Base-by-base conservation (phyloP, 2,797 vertebrate species). In the Benthosema pterotum region DNA sequence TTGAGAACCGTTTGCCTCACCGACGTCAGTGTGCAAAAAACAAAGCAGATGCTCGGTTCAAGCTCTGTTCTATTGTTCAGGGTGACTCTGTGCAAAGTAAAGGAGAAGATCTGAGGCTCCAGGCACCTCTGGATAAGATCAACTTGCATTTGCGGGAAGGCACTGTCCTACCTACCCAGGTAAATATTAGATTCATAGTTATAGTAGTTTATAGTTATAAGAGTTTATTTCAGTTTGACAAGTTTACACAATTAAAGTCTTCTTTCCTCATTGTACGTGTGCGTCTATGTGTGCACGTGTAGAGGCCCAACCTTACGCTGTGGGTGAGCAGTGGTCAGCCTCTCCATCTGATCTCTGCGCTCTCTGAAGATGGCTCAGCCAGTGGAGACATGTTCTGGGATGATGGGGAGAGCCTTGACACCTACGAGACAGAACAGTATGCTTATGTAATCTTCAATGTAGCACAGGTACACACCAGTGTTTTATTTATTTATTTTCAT, bases 351-450 rank as follows among this genome's bases (percentile, higher is more conserved):
- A 66, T 95, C 0, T 90, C 89, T 0, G 87, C 92, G 38, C 87
- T 97, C 32, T 91, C 92, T 2, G 87, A 79, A 0, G 82, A 85
- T 0, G 88, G 85, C 42, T 83, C 79, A 0, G 93, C 95, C n/a
- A 77, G 78, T 18, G 95, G 95, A 6, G 94, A 95, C 74, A 80
- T 96, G 56, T 97, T 93, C 83, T 96, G 94, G 94, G 95, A 97
- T 0, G 93, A 97, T 0, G 93, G 95, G 0, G 93, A 95, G 75
- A 94, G 80, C 69, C 52, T 95, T 16, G 91, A 94, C 78, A 94
- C 94, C 11, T 96, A 89, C 0, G 92, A 95, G 83, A 88, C 1
- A 2, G 65, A 88, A 60, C 83, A 84, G 55, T 95, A 95, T 16
- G 85, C 93, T 55, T 95, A 93, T 54, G 74, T 96, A 15, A 16